Base-by-base conservation (phyloP, 1,140 invertebrate species). In the Lanistes nyassanus region DNA sequence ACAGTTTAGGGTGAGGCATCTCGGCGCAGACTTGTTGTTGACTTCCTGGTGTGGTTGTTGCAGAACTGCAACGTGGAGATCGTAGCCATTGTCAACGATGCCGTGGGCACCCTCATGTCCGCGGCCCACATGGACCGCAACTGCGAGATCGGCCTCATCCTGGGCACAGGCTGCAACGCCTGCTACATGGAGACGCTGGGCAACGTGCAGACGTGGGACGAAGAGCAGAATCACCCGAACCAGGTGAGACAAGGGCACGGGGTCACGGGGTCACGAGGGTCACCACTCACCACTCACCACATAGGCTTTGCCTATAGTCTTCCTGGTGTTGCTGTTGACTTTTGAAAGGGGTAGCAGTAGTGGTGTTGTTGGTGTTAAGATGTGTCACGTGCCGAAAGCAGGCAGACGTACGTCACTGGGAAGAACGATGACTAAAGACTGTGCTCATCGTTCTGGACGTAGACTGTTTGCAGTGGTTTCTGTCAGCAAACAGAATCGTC, bases 41-140 rank as follows among this genome's bases (percentile, higher is more conserved):
- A 21, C 6, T 58, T 62, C 29, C 23, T 73, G 58, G 68, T 84
- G 42, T 47, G 42, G 5, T 80, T 81, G 68, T 84, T 84, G 60
- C 90, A 96, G 94, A 95, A 95, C 85, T 91, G 97, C 68, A 91
- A 94, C 79, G 96, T 99, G 82, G 94, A 96, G 80, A 94, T 98
- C 62, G 95, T 96, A 89, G 98, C 96, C 53, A 94, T 99, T 73
- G 91, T 99, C 70, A 99, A 99, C 89, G 98, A 99, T 88, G 98
- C 98, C 37, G 98, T 97, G 6, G 98, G 98, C 64, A 97, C 97
- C 31, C 91, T 99, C 64, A 98, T 99, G 97, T 98, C 97, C 4
- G 98, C 97, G 88, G 97, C 97, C 60, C 96, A 96, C 92, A 94
- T 94, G 86, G 96, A 98, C 85, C 92, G 91, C 75, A 92, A 95